These are phyloP conservation scores for Plebejus melissa DNA, from an alignment of 2,888 invertebrate genomes.

Conservation along the genomic window DNA sequence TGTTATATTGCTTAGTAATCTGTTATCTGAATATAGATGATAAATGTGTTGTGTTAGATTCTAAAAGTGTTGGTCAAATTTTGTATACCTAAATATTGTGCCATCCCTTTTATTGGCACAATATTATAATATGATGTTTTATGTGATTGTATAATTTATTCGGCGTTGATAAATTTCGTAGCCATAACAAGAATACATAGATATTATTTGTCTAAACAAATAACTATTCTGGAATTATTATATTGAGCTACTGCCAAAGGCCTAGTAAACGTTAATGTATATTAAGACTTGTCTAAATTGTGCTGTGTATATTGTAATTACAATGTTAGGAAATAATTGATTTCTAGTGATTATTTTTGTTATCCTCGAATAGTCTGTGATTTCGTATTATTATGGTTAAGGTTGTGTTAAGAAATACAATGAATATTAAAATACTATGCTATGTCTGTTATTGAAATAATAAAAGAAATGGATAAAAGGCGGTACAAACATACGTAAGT, in stretches of 20 bases:
- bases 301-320: neutral
- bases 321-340: neutral
- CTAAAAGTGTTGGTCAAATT: too few relatives aligned
- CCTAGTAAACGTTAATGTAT: neutral
- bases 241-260: neutral
- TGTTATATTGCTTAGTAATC: too few relatives aligned
- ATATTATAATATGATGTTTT: neutral
- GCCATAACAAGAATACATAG: neutral
- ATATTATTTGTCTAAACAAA: neutral
- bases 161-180: neutral
- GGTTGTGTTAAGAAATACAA: neutral
- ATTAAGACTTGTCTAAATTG: neutral
- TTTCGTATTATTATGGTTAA: neutral
- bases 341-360: neutral
- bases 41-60: too few relatives aligned
- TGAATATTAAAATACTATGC: neutral
- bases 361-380: constrained; percentile 11
- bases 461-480: too few relatives aligned
- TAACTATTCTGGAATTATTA: neutral
- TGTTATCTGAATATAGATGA: too few relatives aligned
- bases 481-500: too few relatives aligned
- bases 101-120: neutral
- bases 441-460: neutral
- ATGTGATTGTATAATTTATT: too few relatives aligned
- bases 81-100: too few relatives aligned